Evolutionary conservation across 2,113 vertebrate genomes (phyloP), one percentile per base, ranked within the genome.

Genomic region (Perca flavescens): DNA sequence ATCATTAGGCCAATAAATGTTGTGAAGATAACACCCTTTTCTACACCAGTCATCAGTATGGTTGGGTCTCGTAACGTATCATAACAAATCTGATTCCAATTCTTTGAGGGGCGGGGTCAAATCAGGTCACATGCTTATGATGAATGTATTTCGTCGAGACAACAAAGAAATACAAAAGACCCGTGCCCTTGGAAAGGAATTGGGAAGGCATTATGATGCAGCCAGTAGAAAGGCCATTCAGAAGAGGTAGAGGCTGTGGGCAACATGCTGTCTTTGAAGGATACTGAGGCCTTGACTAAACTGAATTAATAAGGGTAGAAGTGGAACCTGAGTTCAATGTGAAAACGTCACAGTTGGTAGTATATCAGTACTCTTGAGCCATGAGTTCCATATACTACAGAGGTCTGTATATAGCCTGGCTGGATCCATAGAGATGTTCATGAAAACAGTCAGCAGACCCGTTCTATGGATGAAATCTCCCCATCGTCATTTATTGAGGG

Each of bases 391-490:
- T 61, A 65, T 31, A 64, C 50, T 7, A 72, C 31, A 58, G 49
- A 17, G 31, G 40, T 60, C 67, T 69, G 40, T 47, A 21, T 49
- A 53, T 46, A 67, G 77, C 47, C 53, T 17, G 40, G 53, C 62
- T 56, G 65, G 34, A 34, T 34, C 34, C 34, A 74, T 43, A 86
- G 57, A 80, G 62, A 47, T 6, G 14, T 46, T 36, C 19, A 65
- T 14, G 19, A 63, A 28, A 69, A 53, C 52, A 46, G n/a, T 25
- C 9, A 17, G 6, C 46, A 5, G 15, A 21, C 4, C 9, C 9
- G 6, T 68, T 22, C 40, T 50, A 40, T 12, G 11, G 5, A 76
- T 16, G 2, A 40, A 64, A 60, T 47, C 22, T 19, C 46, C 21
- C 61, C 9, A 53, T 61, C 11, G 31, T 34, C 52, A 58, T 57